Evolutionary conservation across 2,888 invertebrate genomes (phyloP).

Genomic region (Chelonus formosanus): DNA sequence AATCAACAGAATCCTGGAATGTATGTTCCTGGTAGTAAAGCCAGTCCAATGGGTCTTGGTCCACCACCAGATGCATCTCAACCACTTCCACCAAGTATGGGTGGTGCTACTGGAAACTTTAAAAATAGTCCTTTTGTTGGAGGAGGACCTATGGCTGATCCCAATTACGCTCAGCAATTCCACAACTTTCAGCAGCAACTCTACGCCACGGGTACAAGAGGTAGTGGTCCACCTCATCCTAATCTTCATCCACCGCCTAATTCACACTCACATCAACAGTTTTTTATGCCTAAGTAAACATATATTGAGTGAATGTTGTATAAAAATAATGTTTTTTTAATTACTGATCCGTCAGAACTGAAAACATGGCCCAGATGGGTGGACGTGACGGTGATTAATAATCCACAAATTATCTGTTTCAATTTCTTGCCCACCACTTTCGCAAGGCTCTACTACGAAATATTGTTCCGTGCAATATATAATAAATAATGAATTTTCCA

Average conservation of each 20-base stretch:
- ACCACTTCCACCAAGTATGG: conserved; percentile 82
- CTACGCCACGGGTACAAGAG: conserved; percentile 85
- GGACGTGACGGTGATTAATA: not conserved
- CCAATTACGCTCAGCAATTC: conserved; percentile 93
- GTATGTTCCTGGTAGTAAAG: conserved; percentile 70
- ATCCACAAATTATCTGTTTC: conserved; percentile 18
- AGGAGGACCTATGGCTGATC: conserved; percentile 86
- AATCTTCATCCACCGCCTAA: conserved; percentile 62
- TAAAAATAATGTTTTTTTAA: not conserved
- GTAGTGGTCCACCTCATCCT: conserved; percentile 66
- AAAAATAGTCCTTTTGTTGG: conserved; percentile 80
- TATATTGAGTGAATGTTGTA: conserved; percentile 8
- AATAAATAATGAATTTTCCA: conserved; percentile 24
- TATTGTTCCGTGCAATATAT: conserved; percentile 31
- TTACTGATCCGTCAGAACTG: not conserved
- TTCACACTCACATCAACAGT: conserved; percentile 63
- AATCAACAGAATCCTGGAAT: conserved; percentile 69
- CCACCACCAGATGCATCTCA: conserved; percentile 74
- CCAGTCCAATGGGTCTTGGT: conserved; percentile 68
- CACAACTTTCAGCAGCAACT: conserved; percentile 95
- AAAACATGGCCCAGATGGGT: too few relatives aligned
- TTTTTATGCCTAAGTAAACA: conserved; percentile 65
- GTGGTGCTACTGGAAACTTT: conserved; percentile 73
- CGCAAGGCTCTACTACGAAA: conserved; percentile 21
- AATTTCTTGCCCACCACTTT: conserved; percentile 12